A percentile compares a stretch with the other conserved stretches of the same genome.
Conservation (phyloP, 2,888 invertebrate genomes). For the Barypeithes pellucidus region DNA sequence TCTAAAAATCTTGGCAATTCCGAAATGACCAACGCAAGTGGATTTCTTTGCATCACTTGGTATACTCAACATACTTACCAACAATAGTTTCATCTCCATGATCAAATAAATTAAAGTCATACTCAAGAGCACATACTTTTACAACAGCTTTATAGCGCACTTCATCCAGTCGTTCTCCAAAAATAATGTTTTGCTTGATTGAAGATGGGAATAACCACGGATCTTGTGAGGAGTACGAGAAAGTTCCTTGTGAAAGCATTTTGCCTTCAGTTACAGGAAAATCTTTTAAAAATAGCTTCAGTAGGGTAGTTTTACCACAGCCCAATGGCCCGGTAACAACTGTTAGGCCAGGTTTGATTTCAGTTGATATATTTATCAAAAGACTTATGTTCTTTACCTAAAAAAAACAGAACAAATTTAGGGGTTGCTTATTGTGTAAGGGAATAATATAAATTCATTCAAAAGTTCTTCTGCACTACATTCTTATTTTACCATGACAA, state of each 20-base stretch:
- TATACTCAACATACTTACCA: constrained; percentile 24
- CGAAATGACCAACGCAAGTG: no score
- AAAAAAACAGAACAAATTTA: neutral
- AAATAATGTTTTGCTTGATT: constrained; percentile 85
- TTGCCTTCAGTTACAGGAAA: constrained; percentile 69
- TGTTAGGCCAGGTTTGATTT: constrained; percentile 69
- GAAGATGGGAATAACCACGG: constrained; percentile 77
- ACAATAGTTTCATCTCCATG: constrained; percentile 81
- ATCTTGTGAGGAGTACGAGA: constrained; percentile 76
- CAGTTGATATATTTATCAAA: constrained; percentile 69
- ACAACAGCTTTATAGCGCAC: constrained; percentile 76
- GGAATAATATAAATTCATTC: no score
- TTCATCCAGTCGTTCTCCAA: constrained; percentile 77
- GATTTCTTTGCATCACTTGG: no score
- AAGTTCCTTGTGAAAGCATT: constrained; percentile 70
- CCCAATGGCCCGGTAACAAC: constrained; percentile 80
- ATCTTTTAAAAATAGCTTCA: constrained; percentile 69
- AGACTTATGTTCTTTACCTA: constrained; percentile 58
- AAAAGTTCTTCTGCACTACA: no score
- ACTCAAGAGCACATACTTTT: constrained; percentile 76
- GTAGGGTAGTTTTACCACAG: constrained; percentile 75
- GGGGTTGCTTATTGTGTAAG: no score
- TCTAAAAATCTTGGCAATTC: no score
- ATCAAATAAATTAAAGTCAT: constrained; percentile 72
- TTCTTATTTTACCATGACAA: no score